Percentiles rank a stretch among this genome's conserved stretches.
These are phyloP conservation scores for Falco biarmicus DNA, from an alignment of 2,797 vertebrate genomes.

Conservation along the genomic window DNA sequence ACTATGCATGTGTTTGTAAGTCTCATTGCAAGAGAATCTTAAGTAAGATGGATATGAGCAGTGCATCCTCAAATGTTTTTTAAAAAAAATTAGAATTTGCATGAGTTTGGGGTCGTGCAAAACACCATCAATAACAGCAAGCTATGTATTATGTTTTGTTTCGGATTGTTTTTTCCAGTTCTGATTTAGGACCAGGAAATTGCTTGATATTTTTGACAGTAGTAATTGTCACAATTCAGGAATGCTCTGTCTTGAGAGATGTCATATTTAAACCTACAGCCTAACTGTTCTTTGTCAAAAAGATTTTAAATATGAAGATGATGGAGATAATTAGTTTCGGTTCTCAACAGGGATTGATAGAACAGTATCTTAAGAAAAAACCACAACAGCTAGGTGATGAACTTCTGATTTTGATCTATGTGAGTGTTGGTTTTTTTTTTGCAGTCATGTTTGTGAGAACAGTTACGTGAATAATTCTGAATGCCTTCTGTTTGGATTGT, in stretches of 20 bases:
- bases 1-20: background rate
- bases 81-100: background rate
- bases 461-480: background rate
- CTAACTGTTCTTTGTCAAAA: background rate
- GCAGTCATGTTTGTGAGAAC: background rate
- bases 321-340: background rate
- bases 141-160: background rate
- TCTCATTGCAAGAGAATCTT: background rate
- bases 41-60: background rate
- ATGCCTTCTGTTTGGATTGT: conserved; percentile 41
- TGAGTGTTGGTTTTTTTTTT: background rate
- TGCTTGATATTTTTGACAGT: background rate
- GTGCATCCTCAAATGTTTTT: background rate
- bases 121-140: background rate
- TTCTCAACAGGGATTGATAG: background rate
- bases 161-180: background rate
- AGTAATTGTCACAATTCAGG: background rate
- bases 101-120: background rate
- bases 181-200: background rate
- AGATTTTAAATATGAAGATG: background rate
- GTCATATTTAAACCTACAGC: background rate
- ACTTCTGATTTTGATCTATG: background rate
- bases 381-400: background rate
- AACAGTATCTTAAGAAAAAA: background rate
- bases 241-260: background rate